These are phyloP conservation scores for Mus spretus DNA, from an alignment of 2,797 vertebrate genomes.

Conservation along the genomic window DNA sequence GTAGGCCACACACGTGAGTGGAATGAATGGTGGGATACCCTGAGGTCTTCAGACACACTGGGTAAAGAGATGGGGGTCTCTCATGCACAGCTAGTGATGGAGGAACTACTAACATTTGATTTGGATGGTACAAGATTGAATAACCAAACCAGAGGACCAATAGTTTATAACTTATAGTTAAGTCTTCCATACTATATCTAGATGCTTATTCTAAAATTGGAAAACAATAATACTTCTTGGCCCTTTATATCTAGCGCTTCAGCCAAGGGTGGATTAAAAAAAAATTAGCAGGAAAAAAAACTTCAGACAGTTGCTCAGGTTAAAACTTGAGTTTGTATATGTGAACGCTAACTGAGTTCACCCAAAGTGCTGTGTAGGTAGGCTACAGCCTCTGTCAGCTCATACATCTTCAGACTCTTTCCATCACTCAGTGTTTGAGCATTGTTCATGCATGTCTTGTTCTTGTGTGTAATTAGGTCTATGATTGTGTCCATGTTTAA, in stretches of 20 bases:
- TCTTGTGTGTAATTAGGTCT: not conserved
- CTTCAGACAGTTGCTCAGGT: not conserved
- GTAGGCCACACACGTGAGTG: not conserved
- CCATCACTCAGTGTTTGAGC: not conserved
- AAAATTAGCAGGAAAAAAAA: not conserved
- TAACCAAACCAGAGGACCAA: not conserved
- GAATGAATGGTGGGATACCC: not conserved
- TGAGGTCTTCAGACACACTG: not conserved
- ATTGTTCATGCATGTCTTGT: not conserved
- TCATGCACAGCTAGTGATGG: accelerated
- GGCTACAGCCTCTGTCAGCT: no score
- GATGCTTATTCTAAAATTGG: not conserved
- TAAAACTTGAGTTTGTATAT: not conserved
- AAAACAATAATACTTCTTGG: not conserved
- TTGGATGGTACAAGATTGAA: not conserved
- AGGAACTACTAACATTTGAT: not conserved
- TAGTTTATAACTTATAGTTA: not conserved
- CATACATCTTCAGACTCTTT: not conserved
- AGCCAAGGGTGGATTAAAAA: not conserved
- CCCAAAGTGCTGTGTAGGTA: no score
- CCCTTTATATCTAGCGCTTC: not conserved
- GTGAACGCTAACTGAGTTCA: not conserved
- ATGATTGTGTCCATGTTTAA: not conserved
- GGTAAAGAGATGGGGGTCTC: not conserved
- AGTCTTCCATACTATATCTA: not conserved